phyloP scores from a whole-genome alignment of 2,797 vertebrate genomes.

The Thamnophis elegans region DNA sequence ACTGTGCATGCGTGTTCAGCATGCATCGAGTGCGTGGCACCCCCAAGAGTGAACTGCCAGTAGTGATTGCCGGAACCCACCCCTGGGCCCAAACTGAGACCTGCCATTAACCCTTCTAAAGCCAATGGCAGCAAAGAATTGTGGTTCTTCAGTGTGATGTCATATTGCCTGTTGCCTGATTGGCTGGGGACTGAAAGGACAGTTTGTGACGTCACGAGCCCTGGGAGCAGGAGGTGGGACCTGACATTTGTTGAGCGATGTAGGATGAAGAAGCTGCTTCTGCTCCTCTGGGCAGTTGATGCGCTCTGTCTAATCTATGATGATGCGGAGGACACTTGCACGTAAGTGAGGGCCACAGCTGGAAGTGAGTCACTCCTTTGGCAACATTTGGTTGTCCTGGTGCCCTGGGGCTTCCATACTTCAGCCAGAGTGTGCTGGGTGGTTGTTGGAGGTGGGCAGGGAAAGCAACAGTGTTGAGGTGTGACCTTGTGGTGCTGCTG shows the following conservation, averaged over 20 bases:
- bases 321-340: neutral
- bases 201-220: neutral
- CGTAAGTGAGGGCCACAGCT: neutral
- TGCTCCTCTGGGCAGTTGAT: neutral
- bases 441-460: neutral
- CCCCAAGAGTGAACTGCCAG: too few species aligned
- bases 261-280: neutral
- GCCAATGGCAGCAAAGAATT: neutral
- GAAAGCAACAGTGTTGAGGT: neutral
- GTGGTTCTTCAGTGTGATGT: neutral
- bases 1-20: too few species aligned
- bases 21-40: too few species aligned
- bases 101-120: neutral
- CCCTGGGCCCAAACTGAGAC: neutral
- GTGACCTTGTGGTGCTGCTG: neutral
- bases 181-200: neutral
- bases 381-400: neutral
- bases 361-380: neutral
- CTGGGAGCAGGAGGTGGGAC: neutral
- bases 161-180: neutral
- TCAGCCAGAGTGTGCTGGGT: neutral
- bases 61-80: too few species aligned
- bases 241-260: too few species aligned
- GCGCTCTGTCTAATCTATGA: neutral
- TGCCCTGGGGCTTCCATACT: neutral